Base-by-base conservation (phyloP, 2,113 vertebrate species). In the Carassius carassius region DNA sequence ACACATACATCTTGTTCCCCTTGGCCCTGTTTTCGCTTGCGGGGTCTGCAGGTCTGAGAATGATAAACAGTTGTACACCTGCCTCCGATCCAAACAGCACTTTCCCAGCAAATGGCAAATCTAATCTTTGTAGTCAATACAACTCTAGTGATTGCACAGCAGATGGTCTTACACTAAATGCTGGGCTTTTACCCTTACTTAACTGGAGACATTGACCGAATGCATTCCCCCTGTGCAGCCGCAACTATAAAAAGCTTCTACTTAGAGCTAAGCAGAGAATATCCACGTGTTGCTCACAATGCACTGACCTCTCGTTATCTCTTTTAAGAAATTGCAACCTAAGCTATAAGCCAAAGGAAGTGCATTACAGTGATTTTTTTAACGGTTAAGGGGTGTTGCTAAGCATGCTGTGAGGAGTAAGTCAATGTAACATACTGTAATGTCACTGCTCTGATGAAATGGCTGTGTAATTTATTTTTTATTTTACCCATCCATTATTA, bases 91-190 rank as follows among this genome's bases (percentile, higher is more conserved):
- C 63, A 58, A 75, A 63, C 49, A 79, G 49, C 75, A 69, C 60
- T 82, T n/a, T 82, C 49, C 41, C 29, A 82, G 63, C 44, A 82
- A 82, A 82, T 70, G 49, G 80, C 65, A 72, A 82, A 82, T 82
- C 80, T 82, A 85, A 85, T 80, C 84, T 74, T 63, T 49, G 67
- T 63, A 51, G 70, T 81, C 76, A 85, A 85, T 72, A 85, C 51
- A 73, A 56, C 62, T 69, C 83, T 23, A 78, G 83, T 37, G 49
- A 54, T 32, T 56, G 47, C 74, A 25, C 29, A 73, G 78, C 72
- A 79, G 70, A 60, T 82, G 84, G 78, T 25, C 51, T 73, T 73
- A 74, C 58, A 75, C 72, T 75, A 74, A 84, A 60, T 25, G 72
- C 56, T 75, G 16, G 35, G 41, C 41, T 77, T 84, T 51, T 76